Evolutionary conservation across 2,888 invertebrate species (phyloP).

Genomic region (Drosophila demipolita): DNA sequence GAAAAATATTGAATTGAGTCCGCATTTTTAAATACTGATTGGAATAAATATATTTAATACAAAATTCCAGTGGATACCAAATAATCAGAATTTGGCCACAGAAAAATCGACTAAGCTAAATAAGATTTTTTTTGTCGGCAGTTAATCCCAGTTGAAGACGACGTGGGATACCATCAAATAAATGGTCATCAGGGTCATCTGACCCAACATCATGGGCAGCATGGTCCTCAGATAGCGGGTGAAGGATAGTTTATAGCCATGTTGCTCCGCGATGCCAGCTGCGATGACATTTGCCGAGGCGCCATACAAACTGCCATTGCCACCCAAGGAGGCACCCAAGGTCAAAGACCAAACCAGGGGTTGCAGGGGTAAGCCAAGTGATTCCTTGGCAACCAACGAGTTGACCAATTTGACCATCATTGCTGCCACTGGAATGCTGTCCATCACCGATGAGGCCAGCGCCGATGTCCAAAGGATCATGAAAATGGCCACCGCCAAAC

Average conservation of each 20-base stretch:
- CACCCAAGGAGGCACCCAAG: constrained; percentile 95
- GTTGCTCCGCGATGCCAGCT: constrained; percentile 96
- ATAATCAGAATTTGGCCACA: neutral
- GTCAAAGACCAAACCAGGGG: constrained; percentile 95
- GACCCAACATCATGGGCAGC: constrained; percentile 93
- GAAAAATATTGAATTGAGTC: neutral
- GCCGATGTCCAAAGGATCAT: constrained; percentile 95
- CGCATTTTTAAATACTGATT: neutral
- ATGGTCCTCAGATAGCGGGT: constrained; percentile 94
- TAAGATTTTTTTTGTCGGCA: neutral
- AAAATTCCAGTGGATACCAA: neutral
- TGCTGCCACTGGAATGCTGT: constrained; percentile 95
- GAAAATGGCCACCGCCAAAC: constrained; percentile 90
- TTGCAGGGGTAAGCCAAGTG: constrained; percentile 90
- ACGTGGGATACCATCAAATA: constrained; percentile 91
- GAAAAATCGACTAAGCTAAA: neutral
- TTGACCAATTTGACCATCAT: constrained; percentile 95
- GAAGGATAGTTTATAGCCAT: constrained; percentile 94
- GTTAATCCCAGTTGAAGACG: constrained; percentile 85
- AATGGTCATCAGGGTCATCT: constrained; percentile 88
- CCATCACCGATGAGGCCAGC: constrained; percentile 93
- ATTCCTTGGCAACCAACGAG: constrained; percentile 89
- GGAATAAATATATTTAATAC: neutral
- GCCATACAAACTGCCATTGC: constrained; percentile 95
- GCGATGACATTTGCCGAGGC: constrained; percentile 96